A percentile compares a stretch with the other conserved stretches of the same genome.
Conservation (phyloP, 1,140 invertebrate species). For the Nomia melanderi region DNA sequence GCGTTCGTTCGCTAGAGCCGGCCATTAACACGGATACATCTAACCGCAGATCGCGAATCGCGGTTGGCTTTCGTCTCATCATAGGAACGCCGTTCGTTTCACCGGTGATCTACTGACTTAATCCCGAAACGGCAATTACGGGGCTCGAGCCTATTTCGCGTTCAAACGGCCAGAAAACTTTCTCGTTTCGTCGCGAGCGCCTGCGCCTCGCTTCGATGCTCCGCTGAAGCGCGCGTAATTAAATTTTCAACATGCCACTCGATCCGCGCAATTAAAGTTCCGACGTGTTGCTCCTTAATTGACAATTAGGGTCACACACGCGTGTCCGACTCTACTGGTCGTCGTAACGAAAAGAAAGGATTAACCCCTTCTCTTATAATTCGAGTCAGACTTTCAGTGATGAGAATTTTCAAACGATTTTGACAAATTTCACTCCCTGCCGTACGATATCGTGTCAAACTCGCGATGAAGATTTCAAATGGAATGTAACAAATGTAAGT, state of each 20-base stretch:
- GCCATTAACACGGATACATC: not conserved
- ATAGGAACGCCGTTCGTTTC: not conserved
- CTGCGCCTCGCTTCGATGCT: not conserved
- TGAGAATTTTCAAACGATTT: too few species aligned
- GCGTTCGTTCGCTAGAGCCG: not conserved
- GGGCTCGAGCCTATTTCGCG: not conserved
- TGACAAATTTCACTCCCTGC: too few species aligned
- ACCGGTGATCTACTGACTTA: slow-evolving; percentile 12
- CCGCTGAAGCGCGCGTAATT: slow-evolving; percentile 1
- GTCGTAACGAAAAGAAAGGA: too few species aligned
- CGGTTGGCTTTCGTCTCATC: not conserved
- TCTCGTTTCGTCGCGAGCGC: not conserved
- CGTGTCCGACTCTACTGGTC: too few species aligned
- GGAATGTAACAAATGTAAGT: too few species aligned
- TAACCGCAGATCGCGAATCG: too few species aligned
- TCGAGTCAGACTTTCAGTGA: too few species aligned
- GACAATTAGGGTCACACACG: not conserved
- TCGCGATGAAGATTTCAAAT: too few species aligned
- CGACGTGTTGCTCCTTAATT: not conserved
- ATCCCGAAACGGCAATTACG: slow-evolving; percentile 8
- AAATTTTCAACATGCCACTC: not conserved
- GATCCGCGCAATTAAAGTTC: not conserved
- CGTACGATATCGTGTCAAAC: too few species aligned
- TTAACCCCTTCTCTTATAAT: too few species aligned
- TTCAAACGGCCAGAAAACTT: not conserved